Base-by-base conservation (phyloP, 2,888 invertebrate genomes). In the Hylaea fasciaria region DNA sequence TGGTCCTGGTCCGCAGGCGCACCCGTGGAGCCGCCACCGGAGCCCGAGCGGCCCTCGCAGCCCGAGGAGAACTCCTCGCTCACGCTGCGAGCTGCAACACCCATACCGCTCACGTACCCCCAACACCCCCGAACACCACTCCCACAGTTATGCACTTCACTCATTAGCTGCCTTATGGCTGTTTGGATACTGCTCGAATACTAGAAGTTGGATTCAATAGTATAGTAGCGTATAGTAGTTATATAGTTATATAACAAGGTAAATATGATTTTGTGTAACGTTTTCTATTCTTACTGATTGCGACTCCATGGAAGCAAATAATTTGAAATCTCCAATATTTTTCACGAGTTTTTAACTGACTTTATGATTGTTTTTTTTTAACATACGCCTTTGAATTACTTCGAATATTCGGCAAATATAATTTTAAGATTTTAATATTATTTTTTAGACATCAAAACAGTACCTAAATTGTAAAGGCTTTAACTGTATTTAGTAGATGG, bases 11-110 rank as follows among this genome's bases (percentile, higher is more conserved):
- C 91, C 64, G 90, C 89, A 59, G 90, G 90, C 22, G 87, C 88
- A 71, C 91, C 90, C 57, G 89, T 87, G 74, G 91, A 94, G 88
- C 87, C 93, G 83, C 87, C 93, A 82, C 87, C 94, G 83, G 97
- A 96, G 70, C 96, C 96, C 92, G 97, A 97, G 85, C 98, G 98
- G 91, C 98, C 98, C 89, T 99, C 98, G 87, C 97, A 97, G 74
- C 96, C 97, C 90, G 97, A 98, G 89, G 98, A 98, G 93, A 98
- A 98, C 91, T 99, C 98, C 93, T 99, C 98, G 82, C 98, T 98
- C 91, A 98, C 97, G 94, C 98, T 98, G 86, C 98, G 95, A 80
- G 98, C 98, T 98, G 94, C 74, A 91, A 88, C 83, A 89, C 81
- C 80, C 79, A 80, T 73, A 77, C 80, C 83, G 83, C 87, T 88